A percentile compares a stretch with the other conserved stretches of the same genome.
phyloP scores from a whole-genome alignment of 2,113 vertebrate genomes.

The Condylura cristata region DNA sequence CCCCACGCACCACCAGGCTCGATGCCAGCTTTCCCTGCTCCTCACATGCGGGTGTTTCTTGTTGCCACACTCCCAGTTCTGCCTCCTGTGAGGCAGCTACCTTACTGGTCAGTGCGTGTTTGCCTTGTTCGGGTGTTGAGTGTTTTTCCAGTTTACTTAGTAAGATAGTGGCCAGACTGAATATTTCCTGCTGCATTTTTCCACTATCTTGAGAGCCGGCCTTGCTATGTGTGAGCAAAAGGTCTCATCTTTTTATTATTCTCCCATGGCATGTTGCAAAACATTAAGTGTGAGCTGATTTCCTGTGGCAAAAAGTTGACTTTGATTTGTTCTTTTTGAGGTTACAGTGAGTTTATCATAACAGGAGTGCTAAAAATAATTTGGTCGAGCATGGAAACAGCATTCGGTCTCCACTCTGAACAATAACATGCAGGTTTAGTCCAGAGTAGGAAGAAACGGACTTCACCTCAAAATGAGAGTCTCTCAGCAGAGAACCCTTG shows the following conservation, averaged over 20 bases:
- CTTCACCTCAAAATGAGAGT: not conserved
- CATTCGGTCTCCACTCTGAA: conserved; percentile 38
- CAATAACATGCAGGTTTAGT: conserved; percentile 29
- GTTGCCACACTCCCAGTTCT: not conserved
- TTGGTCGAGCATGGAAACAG: conserved; percentile 63
- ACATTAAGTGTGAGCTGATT: conserved; percentile 77
- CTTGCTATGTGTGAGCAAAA: conserved; percentile 59
- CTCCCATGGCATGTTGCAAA: conserved; percentile 72
- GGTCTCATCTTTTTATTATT: conserved; percentile 75
- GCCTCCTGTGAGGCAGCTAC: not conserved
- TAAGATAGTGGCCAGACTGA: conserved; percentile 50
- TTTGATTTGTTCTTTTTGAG: conserved; percentile 81
- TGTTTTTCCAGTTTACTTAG: conserved; percentile 75
- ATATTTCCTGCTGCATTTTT: conserved; percentile 67
- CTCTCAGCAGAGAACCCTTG: not conserved
- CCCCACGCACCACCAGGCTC: not conserved
- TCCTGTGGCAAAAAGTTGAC: conserved; percentile 79
- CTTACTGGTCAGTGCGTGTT: fast-evolving
- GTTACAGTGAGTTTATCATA: conserved; percentile 76
- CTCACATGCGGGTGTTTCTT: not conserved
- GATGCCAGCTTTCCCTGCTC: not conserved
- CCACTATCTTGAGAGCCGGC: conserved; percentile 57
- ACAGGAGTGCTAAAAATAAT: conserved; percentile 77
- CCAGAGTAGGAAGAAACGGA: conserved; percentile 15
- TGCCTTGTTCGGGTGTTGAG: not conserved